phyloP scores from a whole-genome alignment of 2,888 invertebrate genomes.

The Oscheius onirici region DNA sequence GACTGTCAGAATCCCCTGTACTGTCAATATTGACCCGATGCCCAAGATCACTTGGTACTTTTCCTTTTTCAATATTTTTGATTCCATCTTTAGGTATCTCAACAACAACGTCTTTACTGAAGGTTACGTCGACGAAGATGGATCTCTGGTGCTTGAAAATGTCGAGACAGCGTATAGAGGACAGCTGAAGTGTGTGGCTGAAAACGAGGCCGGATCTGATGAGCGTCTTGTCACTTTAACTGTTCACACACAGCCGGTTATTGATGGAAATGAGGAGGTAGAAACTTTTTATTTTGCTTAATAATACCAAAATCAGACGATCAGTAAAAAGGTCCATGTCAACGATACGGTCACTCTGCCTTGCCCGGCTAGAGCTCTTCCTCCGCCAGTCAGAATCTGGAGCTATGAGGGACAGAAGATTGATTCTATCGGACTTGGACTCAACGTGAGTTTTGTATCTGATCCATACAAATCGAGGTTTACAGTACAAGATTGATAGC shows the following conservation, averaged over 20 bases:
- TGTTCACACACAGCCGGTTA: conserved; percentile 67
- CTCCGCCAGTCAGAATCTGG: conserved; percentile 69
- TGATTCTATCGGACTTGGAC: conserved; percentile 34
- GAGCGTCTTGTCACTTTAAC: conserved; percentile 69
- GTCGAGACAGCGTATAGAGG: conserved; percentile 41
- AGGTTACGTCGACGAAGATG: conserved; percentile 60
- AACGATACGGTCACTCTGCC: conserved; percentile 64
- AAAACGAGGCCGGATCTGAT: conserved; percentile 63
- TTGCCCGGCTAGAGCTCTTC: conserved; percentile 69
- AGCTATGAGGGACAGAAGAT: conserved; percentile 64
- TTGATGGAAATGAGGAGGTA: conserved; percentile 42
- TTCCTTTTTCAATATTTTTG: too few species aligned
- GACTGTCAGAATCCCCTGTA: conserved; percentile 63
- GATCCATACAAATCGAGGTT: neutral
- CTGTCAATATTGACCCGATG: conserved; percentile 59
- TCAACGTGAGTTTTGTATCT: conserved; percentile 34
- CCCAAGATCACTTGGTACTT: conserved; percentile 63
- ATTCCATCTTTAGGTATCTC: conserved; percentile 45
- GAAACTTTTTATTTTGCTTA: neutral
- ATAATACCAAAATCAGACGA: conserved; percentile 39
- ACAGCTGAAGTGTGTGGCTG: conserved; percentile 60
- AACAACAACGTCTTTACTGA: conserved; percentile 58
- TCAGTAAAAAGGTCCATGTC: conserved; percentile 51
- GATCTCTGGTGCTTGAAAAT: conserved; percentile 56
- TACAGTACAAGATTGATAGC: conserved; percentile 45